These are phyloP conservation scores for Chrysomela aeneicollis DNA, from an alignment of 2,888 invertebrate species.

Conservation along the genomic window DNA sequence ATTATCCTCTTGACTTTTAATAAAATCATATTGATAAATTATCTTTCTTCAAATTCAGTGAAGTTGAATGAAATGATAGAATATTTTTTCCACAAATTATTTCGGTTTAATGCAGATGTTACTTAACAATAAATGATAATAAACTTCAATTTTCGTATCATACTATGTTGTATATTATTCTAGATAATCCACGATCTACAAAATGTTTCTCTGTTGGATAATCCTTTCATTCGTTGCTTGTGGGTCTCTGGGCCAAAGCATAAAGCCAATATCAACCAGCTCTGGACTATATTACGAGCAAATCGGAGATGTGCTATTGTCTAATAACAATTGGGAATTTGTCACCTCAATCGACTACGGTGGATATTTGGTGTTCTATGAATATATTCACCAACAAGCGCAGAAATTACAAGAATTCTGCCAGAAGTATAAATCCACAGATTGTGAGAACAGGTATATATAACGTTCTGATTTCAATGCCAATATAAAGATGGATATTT, in stretches of 20 bases:
- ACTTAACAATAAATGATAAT: no score
- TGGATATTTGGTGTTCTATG: slow-evolving; percentile 25
- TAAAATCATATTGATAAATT: no score
- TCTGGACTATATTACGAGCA: slow-evolving; percentile 31
- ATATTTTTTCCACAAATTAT: no score
- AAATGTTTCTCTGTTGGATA: background rate
- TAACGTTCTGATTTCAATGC: no score
- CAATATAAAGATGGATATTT: no score
- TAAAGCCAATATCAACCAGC: slow-evolving; percentile 24
- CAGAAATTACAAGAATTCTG: slow-evolving; percentile 24
- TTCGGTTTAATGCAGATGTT: no score
- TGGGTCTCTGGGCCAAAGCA: background rate
- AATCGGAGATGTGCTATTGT: slow-evolving; percentile 26
- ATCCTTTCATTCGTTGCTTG: background rate
- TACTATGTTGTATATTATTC: background rate
- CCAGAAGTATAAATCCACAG: background rate
- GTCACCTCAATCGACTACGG: slow-evolving; percentile 26
- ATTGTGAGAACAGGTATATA: slow-evolving; percentile 22
- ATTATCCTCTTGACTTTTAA: no score
- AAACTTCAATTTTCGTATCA: background rate
- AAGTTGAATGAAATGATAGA: no score
- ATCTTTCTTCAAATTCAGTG: no score
- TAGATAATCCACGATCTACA: background rate
- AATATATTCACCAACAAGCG: slow-evolving; percentile 23
- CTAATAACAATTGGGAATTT: slow-evolving; percentile 29